Evolutionary conservation across 92 coral and sea anemone species (phyloP).

Genomic region (Paramuricea clavata): DNA sequence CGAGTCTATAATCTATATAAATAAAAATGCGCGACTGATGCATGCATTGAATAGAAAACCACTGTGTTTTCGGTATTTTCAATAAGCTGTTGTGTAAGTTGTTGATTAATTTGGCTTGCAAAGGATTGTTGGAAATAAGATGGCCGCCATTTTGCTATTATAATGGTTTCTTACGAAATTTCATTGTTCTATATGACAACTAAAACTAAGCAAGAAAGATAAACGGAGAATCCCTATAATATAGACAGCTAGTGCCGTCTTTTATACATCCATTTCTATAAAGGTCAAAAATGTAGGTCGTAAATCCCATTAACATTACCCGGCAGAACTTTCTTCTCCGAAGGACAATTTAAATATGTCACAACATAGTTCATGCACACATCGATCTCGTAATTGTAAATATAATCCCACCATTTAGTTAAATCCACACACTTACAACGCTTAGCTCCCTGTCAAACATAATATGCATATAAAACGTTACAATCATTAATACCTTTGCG

Average conservation of each 20-base stretch:
- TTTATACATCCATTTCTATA: background rate
- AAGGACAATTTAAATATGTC: background rate
- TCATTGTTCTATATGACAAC: background rate
- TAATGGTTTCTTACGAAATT: background rate
- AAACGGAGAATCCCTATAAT: too few relatives aligned
- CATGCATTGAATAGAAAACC: background rate
- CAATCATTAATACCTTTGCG: too few relatives aligned
- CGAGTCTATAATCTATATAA: too few relatives aligned
- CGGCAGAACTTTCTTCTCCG: background rate
- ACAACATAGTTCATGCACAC: background rate
- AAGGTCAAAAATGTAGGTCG: background rate
- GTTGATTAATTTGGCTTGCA: background rate
- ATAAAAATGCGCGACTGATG: too few relatives aligned
- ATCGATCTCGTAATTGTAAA: background rate
- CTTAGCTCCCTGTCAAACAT: background rate
- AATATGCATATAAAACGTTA: background rate
- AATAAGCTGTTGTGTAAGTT: too few relatives aligned
- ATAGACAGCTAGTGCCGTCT: too few relatives aligned
- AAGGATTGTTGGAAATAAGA: background rate
- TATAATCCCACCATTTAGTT: background rate
- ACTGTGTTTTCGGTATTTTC: background rate
- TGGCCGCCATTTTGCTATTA: background rate
- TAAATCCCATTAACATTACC: background rate
- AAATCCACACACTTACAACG: conserved; percentile 12
- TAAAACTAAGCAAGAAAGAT: too few relatives aligned